A percentile compares a stretch with the other conserved stretches of the same genome.
Conservation (phyloP, 2,888 invertebrate genomes). For the Therioaphis trifolii region DNA sequence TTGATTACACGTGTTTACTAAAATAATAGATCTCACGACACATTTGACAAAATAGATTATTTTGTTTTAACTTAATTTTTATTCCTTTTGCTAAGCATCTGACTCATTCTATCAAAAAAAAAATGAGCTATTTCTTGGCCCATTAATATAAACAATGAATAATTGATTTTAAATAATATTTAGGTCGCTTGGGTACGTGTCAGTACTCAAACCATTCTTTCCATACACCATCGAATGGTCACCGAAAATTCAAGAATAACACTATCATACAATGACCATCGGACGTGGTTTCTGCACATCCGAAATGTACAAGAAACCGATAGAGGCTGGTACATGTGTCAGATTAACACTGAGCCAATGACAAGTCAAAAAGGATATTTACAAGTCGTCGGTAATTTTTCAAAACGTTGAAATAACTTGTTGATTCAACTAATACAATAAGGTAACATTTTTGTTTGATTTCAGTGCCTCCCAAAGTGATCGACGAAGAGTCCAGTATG, state of each 20-base stretch:
- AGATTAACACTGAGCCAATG: constrained; percentile 93
- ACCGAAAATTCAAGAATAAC: constrained; percentile 90
- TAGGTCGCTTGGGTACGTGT: constrained; percentile 94
- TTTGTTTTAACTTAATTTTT: too few relatives aligned
- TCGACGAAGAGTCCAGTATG: constrained; percentile 88
- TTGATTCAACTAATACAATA: too few relatives aligned
- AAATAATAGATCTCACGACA: too few relatives aligned
- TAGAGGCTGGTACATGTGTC: constrained; percentile 93
- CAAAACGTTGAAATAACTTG: neutral
- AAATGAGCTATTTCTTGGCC: too few relatives aligned
- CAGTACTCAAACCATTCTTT: constrained; percentile 90
- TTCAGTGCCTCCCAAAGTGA: constrained; percentile 90
- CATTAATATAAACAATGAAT: too few relatives aligned
- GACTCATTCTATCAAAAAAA: too few relatives aligned
- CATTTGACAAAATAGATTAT: too few relatives aligned
- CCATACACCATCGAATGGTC: constrained; percentile 91
- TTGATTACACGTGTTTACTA: too few relatives aligned
- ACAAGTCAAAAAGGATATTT: constrained; percentile 87
- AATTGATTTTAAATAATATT: too few relatives aligned
- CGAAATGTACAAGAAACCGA: constrained; percentile 88
- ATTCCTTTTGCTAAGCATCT: too few relatives aligned
- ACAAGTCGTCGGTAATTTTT: constrained; percentile 91
- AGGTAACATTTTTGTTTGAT: neutral
- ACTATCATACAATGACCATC: constrained; percentile 87
- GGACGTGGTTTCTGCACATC: constrained; percentile 91